Base-by-base conservation (phyloP, 92 coral and sea anemone genomes). In the Ricordea florida region DNA sequence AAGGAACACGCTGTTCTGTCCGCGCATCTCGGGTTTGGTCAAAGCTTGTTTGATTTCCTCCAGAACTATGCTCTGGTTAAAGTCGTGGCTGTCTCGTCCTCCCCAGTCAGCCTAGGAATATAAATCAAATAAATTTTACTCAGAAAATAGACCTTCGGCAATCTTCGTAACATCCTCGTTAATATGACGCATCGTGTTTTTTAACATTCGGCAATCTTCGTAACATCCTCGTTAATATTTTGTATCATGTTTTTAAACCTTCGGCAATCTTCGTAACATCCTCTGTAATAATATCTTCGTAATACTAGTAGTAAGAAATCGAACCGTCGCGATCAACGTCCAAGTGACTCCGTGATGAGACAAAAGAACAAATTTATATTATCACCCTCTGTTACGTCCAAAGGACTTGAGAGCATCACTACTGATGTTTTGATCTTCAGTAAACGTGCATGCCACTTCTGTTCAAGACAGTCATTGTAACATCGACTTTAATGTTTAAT, bases 1-100 rank as follows among this genome's bases (percentile, higher is more conserved):
- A 6, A 78, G 64, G 36, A 78, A 78, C 18, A 69, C 62, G 73
- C 78, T 78, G 11, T 41, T 46, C 4, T 64, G 38, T 31, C 52
- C 59, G 45, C 30, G 31, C 84, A 78, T 68, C 16, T 40, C 69
- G 1, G 50, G 78, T 17, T 20, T 56, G 57, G 27, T 41, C 5
- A 68, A 45, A n/a, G 68, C 24, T 6, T 5, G 29, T 37, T 57
- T 56, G 43, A 78, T 57, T 2, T 40, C 60, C 13, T 78, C 78
- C 18, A 68, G 50, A n/a, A 78, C 47, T 18, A 66, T 57, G n/a
- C 57, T 40, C 57, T 68, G 84, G 65, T 78, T 78, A 44, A 78
- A 78, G 26, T 67, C 69, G 1, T 45, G 41, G 22, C 23, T 9
- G 5, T 78, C 84, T 38, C 51, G 27, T 61, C 83, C 68, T 2